Conservation (phyloP, 1,140 invertebrate genomes). For the Mactra quadrangularis region DNA sequence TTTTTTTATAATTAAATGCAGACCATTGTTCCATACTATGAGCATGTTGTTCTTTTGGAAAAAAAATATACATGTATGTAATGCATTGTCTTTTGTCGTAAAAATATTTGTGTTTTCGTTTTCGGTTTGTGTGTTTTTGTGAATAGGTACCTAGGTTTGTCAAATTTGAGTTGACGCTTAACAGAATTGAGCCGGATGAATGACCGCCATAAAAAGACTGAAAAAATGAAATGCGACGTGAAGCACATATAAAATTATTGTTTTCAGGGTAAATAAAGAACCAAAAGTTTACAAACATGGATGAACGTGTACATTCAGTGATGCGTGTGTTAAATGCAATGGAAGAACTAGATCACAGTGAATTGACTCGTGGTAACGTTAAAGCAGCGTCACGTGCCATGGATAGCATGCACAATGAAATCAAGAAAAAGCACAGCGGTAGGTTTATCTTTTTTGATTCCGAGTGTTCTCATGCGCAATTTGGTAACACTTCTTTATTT, state of each 20-base stretch:
- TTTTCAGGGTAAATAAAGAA: no score
- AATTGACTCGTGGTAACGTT: constrained; percentile 56
- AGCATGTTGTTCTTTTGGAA: no score
- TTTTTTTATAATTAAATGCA: no score
- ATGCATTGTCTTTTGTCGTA: no score
- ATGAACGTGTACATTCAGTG: constrained; percentile 44
- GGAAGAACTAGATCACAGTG: constrained; percentile 56
- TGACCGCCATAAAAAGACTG: not conserved
- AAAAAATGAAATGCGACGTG: not conserved
- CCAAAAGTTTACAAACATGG: constrained; percentile 6
- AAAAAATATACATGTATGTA: no score
- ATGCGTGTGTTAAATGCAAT: constrained; percentile 48
- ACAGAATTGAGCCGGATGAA: no score
- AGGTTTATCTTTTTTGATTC: not conserved
- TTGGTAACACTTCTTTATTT: not conserved
- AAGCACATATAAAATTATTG: not conserved
- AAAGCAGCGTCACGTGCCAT: constrained; percentile 44
- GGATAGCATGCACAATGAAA: constrained; percentile 38
- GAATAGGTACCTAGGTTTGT: no score
- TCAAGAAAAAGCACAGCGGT: constrained; percentile 34
- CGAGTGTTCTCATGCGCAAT: not conserved
- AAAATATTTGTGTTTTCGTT: no score
- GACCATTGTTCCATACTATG: no score
- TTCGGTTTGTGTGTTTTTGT: no score
- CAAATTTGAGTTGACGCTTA: no score